Evolutionary conservation across 2,113 vertebrate species (phyloP).

Genomic region (Copsychus sechellarum): DNA sequence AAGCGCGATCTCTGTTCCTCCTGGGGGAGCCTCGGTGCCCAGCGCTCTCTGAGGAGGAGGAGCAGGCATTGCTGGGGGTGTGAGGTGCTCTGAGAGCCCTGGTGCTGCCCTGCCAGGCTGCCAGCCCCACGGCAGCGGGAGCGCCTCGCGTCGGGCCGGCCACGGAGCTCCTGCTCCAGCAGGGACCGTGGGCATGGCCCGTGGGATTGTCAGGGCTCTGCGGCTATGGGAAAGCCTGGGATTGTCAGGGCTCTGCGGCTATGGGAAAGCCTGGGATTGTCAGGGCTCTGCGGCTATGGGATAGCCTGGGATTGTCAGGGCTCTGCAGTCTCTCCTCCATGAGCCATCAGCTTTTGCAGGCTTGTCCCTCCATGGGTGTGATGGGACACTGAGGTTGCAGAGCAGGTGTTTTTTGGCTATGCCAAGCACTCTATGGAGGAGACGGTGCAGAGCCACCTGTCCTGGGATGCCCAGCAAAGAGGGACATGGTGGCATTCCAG

Average conservation of each 20-base stretch:
- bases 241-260: too few species aligned
- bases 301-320: background rate
- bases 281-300: background rate
- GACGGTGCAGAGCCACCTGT: background rate
- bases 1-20: accelerated
- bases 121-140: accelerated
- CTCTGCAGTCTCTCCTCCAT: background rate
- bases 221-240: too few species aligned
- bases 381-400: background rate
- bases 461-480: background rate
- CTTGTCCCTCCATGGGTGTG: background rate
- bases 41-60: accelerated
- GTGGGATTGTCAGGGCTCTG: too few species aligned
- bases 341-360: background rate
- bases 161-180: accelerated
- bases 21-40: accelerated
- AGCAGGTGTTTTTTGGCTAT: background rate
- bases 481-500: background rate
- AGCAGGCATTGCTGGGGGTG: accelerated
- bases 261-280: background rate
- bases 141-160: background rate
- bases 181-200: background rate
- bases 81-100: background rate
- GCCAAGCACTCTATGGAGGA: background rate
- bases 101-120: background rate